Conservation (phyloP, 1,140 invertebrate species). For the Nautilus pompilius region DNA sequence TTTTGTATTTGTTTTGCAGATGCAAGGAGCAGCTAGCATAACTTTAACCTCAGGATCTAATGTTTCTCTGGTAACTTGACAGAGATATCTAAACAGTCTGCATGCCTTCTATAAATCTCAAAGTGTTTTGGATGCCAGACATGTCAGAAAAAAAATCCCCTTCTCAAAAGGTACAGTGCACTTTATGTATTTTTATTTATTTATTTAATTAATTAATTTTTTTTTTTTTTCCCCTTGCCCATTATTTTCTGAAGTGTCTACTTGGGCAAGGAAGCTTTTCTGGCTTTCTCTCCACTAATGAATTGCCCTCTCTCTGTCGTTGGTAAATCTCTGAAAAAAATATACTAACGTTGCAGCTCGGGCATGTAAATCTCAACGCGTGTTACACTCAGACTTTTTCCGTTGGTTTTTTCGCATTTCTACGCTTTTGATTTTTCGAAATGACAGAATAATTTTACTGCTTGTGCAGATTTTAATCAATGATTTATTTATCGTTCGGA, state of each 20-base stretch:
- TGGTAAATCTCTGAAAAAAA: neutral
- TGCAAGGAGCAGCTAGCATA: constrained; percentile 6
- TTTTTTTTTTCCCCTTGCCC: neutral
- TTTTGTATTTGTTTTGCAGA: too few relatives aligned
- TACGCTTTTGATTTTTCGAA: too few relatives aligned
- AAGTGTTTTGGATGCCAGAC: constrained; percentile 33
- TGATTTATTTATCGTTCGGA: too few relatives aligned
- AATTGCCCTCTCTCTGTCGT: too few relatives aligned
- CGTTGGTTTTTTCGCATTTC: too few relatives aligned
- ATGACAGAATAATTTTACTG: too few relatives aligned
- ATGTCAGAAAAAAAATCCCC: constrained; percentile 54
- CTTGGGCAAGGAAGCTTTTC: too few relatives aligned
- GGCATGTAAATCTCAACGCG: too few relatives aligned
- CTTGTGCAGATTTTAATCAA: too few relatives aligned
- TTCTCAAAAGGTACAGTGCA: constrained; percentile 39
- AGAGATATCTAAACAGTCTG: constrained; percentile 20
- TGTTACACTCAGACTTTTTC: too few relatives aligned
- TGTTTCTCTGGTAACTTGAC: constrained; percentile 23
- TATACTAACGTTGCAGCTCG: neutral
- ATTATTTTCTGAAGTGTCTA: too few relatives aligned
- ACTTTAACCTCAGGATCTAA: constrained; percentile 3
- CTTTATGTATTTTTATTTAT: neutral
- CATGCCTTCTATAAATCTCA: constrained; percentile 38
- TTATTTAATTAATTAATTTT: neutral
- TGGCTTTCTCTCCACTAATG: too few relatives aligned